Conservation (phyloP, 2,797 vertebrate genomes). For the Crenichthys baileyi region DNA sequence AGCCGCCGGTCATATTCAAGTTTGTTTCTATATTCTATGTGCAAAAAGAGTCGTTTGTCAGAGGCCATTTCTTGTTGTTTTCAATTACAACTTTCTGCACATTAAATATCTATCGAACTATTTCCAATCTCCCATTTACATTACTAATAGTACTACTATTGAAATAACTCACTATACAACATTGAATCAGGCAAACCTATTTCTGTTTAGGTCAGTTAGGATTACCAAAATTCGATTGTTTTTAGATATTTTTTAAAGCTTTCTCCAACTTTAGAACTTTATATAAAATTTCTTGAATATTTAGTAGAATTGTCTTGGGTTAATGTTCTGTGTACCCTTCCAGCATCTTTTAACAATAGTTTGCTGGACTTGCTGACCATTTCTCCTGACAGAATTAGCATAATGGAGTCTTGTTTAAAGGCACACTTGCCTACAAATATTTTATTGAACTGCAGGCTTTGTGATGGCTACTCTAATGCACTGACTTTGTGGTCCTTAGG, state of each 20-base stretch:
- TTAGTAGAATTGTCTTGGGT: too few species aligned
- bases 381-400: neutral
- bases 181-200: neutral
- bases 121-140: neutral
- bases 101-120: neutral
- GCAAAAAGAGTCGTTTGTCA: neutral
- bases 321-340: too few species aligned
- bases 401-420: neutral
- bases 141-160: too few species aligned
- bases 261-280: neutral
- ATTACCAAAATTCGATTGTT: neutral
- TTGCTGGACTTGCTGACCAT: neutral
- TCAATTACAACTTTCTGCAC: neutral
- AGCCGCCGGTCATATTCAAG: conserved; percentile 64
- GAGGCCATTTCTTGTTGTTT: neutral
- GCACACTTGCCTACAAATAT: neutral
- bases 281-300: too few species aligned
- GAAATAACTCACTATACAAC: neutral
- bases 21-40: conserved; percentile 12
- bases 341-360: too few species aligned
- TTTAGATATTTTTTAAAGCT: neutral
- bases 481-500: neutral
- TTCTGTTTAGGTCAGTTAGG: neutral
- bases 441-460: neutral
- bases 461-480: neutral